Conservation (phyloP, 1,140 invertebrate species). For the Trichoplusia ni region DNA sequence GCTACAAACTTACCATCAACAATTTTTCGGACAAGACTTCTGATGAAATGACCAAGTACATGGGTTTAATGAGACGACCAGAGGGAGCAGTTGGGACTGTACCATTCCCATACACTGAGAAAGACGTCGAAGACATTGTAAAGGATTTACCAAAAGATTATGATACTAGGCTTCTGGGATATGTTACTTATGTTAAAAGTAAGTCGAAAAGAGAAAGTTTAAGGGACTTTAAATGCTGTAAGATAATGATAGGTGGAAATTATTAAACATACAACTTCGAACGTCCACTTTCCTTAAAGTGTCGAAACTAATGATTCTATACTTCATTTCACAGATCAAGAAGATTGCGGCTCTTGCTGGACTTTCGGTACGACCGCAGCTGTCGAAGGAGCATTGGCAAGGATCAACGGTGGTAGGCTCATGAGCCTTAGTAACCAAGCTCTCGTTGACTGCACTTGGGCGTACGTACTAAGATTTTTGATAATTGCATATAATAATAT, state of each 20-base stretch:
- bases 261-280: neutral
- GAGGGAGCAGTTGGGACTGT: constrained; percentile 80
- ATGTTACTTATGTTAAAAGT: constrained; percentile 96
- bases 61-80: constrained; percentile 44
- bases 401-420: constrained; percentile 85
- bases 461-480: constrained; percentile 58
- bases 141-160: constrained; percentile 85
- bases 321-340: constrained; percentile 51
- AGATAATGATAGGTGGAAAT: neutral
- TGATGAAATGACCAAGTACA: constrained; percentile 55
- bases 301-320: too few species aligned
- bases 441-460: constrained; percentile 84
- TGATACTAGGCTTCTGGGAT: constrained; percentile 93
- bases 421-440: constrained; percentile 86
- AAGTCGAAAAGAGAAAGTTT: constrained; percentile 27
- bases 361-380: constrained; percentile 85
- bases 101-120: constrained; percentile 85
- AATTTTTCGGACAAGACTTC: constrained; percentile 63
- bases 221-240: too few species aligned
- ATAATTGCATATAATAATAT: too few species aligned
- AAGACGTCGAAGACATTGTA: constrained; percentile 47
- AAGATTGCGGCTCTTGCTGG: constrained; percentile 79
- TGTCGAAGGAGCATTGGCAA: constrained; percentile 90
- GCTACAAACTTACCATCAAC: constrained; percentile 58
- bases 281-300: neutral